Evolutionary conservation across 2,113 vertebrate genomes (phyloP).

Genomic region (Sphyrna mokarran): DNA sequence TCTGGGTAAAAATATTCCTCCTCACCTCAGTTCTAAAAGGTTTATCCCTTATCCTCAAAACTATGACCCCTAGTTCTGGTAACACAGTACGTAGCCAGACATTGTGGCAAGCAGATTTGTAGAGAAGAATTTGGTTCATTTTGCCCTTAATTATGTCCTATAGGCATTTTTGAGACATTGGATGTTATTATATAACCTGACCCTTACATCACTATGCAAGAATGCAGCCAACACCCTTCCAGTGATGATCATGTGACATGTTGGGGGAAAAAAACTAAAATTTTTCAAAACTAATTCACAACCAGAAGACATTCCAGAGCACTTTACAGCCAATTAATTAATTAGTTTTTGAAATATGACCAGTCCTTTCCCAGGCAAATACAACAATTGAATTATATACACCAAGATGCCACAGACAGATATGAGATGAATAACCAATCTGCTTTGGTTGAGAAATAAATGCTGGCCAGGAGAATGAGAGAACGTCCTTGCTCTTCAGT

Average conservation of each 20-base stretch:
- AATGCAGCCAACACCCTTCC: neutral
- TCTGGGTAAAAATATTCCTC: too few relatives aligned
- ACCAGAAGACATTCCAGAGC: neutral
- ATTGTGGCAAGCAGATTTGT: too few relatives aligned
- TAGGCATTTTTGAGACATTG: neutral
- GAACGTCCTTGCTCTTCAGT: neutral
- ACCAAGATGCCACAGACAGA: neutral
- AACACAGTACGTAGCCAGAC: neutral
- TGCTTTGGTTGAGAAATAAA: neutral
- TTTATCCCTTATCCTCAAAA: too few relatives aligned
- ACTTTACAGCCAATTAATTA: neutral
- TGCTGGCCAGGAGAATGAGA: neutral
- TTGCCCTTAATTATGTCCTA: neutral
- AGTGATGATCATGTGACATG: neutral
- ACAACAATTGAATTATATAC: too few relatives aligned
- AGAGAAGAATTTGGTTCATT: neutral
- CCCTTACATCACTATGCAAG: neutral
- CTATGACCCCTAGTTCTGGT: too few relatives aligned
- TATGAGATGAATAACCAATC: neutral
- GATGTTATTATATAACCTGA: neutral
- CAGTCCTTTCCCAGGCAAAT: neutral
- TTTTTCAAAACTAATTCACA: neutral
- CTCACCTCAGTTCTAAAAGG: too few relatives aligned
- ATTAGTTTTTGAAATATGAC: neutral
- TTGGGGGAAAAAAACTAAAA: too few relatives aligned